Evolutionary conservation across 2,113 vertebrate genomes (phyloP).

Genomic region (pig (Sus scrofa)): DNA sequence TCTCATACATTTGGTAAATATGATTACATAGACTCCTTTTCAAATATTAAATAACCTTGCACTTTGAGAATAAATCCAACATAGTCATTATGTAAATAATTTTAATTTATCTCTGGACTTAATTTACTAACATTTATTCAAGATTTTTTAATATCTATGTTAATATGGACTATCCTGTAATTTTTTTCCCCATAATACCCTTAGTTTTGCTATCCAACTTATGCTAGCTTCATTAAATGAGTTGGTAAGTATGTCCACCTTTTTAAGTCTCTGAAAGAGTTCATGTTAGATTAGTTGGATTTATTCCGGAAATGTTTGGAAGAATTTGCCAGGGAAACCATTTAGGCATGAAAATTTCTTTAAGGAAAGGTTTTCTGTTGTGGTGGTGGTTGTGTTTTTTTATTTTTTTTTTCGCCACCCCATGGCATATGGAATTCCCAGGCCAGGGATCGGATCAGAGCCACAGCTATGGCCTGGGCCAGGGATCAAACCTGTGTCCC

Average conservation of each 20-base stretch:
- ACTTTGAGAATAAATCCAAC: not conserved
- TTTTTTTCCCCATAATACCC: not conserved
- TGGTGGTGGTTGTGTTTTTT: too few species aligned
- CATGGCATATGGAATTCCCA: too few species aligned
- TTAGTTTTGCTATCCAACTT: conserved; percentile 32
- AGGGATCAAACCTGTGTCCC: too few species aligned
- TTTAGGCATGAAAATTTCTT: not conserved
- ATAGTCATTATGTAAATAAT: not conserved
- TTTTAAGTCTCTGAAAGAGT: not conserved
- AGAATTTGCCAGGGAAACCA: conserved; percentile 26
- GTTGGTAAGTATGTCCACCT: not conserved
- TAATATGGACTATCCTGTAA: not conserved
- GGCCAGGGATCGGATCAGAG: too few species aligned
- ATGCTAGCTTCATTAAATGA: not conserved
- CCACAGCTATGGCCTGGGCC: too few species aligned
- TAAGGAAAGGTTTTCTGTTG: not conserved
- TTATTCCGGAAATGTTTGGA: not conserved
- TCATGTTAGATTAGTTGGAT: not conserved
- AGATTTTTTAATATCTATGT: not conserved
- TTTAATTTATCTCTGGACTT: not conserved
- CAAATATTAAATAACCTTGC: not conserved
- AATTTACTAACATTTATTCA: conserved; percentile 27
- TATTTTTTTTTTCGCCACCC: too few species aligned
- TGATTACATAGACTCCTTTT: not conserved
- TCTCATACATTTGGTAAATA: not conserved